Evolutionary conservation across 1,140 invertebrate genomes (phyloP).

Genomic region (Euura saliciscinereae): DNA sequence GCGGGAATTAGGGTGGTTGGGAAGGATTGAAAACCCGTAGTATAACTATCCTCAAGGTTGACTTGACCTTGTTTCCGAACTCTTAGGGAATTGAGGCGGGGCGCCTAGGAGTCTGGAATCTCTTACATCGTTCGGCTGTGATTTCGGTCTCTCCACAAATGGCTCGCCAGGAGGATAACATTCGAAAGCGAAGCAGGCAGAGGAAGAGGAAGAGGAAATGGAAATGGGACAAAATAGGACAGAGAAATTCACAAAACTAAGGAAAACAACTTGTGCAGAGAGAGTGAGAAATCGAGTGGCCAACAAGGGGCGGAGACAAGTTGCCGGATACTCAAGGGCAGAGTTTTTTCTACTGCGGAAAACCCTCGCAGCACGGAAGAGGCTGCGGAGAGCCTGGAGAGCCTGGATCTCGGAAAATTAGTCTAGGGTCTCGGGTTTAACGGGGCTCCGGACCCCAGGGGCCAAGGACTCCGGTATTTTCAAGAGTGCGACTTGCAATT

Average conservation of each 20-base stretch:
- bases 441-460: background rate
- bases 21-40: background rate
- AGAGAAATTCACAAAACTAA: background rate
- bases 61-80: background rate
- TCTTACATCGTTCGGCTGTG: background rate
- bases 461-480: background rate
- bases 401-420: background rate
- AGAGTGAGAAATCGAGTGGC: background rate
- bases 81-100: background rate
- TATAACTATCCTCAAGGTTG: background rate
- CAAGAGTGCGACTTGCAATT: conserved; percentile 1
- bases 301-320: background rate
- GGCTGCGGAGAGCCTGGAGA: background rate
- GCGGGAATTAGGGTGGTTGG: background rate
- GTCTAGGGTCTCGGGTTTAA: too few relatives aligned
- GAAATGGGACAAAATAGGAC: background rate
- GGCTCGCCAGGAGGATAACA: background rate
- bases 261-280: too few relatives aligned
- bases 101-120: background rate
- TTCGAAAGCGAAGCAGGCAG: background rate
- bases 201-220: too few relatives aligned
- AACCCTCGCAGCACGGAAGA: background rate
- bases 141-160: background rate
- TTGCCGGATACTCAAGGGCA: background rate
- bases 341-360: background rate